Conservation (phyloP, 2,797 vertebrate species). For the Moxostoma hubbsi region DNA sequence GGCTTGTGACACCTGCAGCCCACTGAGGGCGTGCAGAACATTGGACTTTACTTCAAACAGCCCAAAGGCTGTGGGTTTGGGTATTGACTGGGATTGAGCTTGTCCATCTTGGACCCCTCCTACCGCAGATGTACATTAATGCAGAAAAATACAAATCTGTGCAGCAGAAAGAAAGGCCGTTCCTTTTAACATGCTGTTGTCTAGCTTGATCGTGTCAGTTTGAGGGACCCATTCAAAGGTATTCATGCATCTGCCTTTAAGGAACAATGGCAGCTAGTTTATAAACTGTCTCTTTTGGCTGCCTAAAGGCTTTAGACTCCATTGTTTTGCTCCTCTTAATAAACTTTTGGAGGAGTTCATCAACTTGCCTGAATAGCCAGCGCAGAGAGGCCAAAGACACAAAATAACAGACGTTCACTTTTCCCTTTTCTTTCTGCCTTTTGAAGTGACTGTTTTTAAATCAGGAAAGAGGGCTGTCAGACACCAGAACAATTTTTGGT, state of each 20-base stretch:
- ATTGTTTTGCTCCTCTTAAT: slow-evolving; percentile 93
- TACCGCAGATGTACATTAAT: slow-evolving; percentile 92
- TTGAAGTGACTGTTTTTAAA: slow-evolving; percentile 65
- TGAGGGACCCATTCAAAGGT: slow-evolving; percentile 93
- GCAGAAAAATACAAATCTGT: slow-evolving; percentile 81
- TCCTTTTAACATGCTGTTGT: slow-evolving; percentile 93
- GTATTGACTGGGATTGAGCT: slow-evolving; percentile 62
- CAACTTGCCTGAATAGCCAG: slow-evolving; percentile 89
- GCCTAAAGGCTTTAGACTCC: slow-evolving; percentile 82
- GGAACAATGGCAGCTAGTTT: slow-evolving; percentile 91
- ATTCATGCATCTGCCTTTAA: slow-evolving; percentile 92
- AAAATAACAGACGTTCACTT: slow-evolving; percentile 79
- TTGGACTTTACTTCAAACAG: slow-evolving; percentile 74
- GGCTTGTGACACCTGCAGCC: slow-evolving; percentile 70
- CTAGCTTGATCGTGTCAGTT: slow-evolving; percentile 95
- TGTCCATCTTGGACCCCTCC: slow-evolving; percentile 78
- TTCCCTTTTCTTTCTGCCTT: slow-evolving; percentile 60
- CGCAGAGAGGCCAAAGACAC: slow-evolving; percentile 82
- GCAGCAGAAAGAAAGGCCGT: slow-evolving; percentile 73
- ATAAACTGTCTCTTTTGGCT: slow-evolving; percentile 90
- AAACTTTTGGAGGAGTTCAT: slow-evolving; percentile 99
- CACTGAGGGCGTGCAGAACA: slow-evolving; percentile 68
- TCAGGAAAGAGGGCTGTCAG: slow-evolving; percentile 68
- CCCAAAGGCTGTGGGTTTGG: slow-evolving; percentile 59
- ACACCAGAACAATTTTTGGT: slow-evolving; percentile 67